phyloP scores from a whole-genome alignment of 37 sponge, comb jelly and placozoan species.

The Diacarnus erythraeanus region DNA sequence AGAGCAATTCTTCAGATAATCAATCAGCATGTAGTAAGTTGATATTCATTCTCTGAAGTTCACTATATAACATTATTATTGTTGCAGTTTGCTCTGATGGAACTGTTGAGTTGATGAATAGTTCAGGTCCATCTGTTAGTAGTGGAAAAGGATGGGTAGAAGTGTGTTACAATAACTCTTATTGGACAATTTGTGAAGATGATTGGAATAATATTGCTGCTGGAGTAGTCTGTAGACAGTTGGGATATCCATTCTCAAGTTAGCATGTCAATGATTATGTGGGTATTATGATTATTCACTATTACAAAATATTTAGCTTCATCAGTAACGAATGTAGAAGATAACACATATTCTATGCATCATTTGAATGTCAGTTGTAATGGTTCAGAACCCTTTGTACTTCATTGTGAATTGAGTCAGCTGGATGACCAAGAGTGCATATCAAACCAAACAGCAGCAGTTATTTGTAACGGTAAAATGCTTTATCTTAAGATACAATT shows the following conservation, averaged over 20 bases:
- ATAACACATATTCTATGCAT: constrained; percentile 12
- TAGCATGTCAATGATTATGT: neutral
- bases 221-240: constrained; percentile 23
- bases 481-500: too few species aligned
- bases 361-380: constrained; percentile 19
- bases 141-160: constrained; percentile 49
- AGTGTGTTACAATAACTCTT: constrained; percentile 8
- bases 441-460: too few species aligned
- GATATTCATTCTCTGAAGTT: too few species aligned
- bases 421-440: constrained; percentile 27
- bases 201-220: constrained; percentile 32
- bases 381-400: constrained; percentile 12
- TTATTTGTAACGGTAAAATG: constrained; percentile 30
- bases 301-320: neutral
- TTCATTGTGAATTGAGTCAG: constrained; percentile 7
- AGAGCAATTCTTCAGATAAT: neutral
- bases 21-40: neutral
- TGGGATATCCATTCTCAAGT: too few species aligned
- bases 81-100: constrained; percentile 24
- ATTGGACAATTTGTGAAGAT: constrained; percentile 44
- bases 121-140: constrained; percentile 2
- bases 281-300: neutral
- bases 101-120: constrained; percentile 23
- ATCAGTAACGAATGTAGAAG: neutral
- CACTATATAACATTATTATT: too few species aligned